phyloP scores from a whole-genome alignment of 2,113 vertebrate genomes.

The Gallinago paraguaiae region DNA sequence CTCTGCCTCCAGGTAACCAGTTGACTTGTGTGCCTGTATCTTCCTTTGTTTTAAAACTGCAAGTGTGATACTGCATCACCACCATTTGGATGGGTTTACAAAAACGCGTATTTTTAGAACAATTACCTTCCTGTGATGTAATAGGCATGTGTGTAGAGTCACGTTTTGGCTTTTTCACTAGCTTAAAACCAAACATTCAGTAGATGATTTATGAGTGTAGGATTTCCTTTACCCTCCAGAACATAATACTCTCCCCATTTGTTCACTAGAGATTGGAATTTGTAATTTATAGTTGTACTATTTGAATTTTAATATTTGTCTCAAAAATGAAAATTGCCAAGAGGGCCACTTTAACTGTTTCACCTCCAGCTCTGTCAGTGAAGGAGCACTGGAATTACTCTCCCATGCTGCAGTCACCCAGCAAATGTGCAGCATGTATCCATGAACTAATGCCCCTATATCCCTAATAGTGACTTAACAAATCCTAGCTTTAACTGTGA shows the following conservation, averaged over 20 bases:
- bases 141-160: neutral
- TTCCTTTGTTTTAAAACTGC: neutral
- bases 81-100: neutral
- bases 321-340: neutral
- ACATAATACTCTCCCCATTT: neutral
- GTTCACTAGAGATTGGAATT: neutral
- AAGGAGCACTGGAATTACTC: neutral
- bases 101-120: neutral
- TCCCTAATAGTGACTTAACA: neutral
- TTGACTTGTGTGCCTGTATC: neutral
- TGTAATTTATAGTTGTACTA: neutral
- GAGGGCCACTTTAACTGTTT: neutral
- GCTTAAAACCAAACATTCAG: neutral
- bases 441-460: rapidly evolving
- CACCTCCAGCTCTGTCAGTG: neutral
- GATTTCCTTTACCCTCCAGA: neutral
- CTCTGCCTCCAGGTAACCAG: neutral
- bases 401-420: neutral
- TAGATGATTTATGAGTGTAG: neutral
- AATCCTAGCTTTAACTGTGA: neutral
- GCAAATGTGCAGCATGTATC: rapidly evolving
- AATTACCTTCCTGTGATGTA: neutral
- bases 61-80: neutral
- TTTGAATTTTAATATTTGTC: neutral
- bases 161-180: neutral